phyloP scores from a whole-genome alignment of 2,113 vertebrate genomes.

The Lichenostomus cassidix region DNA sequence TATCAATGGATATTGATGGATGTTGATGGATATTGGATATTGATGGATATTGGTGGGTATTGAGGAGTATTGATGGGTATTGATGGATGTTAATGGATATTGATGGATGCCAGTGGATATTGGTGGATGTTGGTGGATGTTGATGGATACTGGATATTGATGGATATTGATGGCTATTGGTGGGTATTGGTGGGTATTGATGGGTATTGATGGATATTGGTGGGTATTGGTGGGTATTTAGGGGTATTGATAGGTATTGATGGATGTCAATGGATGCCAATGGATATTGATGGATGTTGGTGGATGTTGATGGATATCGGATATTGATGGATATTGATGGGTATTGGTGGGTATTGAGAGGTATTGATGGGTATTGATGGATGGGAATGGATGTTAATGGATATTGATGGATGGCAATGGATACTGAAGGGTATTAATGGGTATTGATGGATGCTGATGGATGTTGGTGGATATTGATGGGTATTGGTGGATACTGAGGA shows the following conservation, averaged over 20 bases:
- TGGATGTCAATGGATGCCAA: rapidly evolving
- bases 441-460: rapidly evolving
- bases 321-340: rapidly evolving
- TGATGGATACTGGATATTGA: rapidly evolving
- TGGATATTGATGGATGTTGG: rapidly evolving
- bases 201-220: rapidly evolving
- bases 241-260: rapidly evolving
- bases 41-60: rapidly evolving
- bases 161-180: rapidly evolving
- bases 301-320: rapidly evolving
- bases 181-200: rapidly evolving
- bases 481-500: rapidly evolving
- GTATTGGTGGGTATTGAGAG: rapidly evolving
- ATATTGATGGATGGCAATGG: rapidly evolving
- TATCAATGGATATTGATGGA: rapidly evolving
- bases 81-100: rapidly evolving
- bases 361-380: rapidly evolving
- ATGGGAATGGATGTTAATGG: rapidly evolving
- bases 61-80: rapidly evolving
- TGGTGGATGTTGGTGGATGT: rapidly evolving
- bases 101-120: rapidly evolving
- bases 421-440: rapidly evolving
- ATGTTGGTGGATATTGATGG: rapidly evolving
- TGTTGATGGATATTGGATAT: rapidly evolving
- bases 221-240: rapidly evolving